phyloP scores from a whole-genome alignment of 2,888 invertebrate species.

The Invenusta paracnida region DNA sequence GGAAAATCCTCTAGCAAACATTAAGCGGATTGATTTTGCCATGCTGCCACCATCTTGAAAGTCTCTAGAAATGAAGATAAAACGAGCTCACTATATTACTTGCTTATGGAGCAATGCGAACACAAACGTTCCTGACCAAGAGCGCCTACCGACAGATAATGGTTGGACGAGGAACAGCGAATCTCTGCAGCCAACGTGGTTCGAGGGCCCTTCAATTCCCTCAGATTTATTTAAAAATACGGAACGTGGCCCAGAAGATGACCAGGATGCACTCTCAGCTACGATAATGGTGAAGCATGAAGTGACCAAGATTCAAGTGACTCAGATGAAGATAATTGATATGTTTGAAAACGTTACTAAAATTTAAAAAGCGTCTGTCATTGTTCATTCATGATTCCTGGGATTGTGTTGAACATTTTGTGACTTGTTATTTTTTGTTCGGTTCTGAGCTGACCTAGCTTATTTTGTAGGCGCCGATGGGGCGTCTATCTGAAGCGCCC shows the following conservation, averaged over 20 bases:
- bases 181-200: not conserved
- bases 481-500: not conserved
- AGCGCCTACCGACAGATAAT: not conserved
- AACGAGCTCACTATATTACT: conserved; percentile 33
- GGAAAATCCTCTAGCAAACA: conserved; percentile 40
- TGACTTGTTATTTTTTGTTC: not conserved
- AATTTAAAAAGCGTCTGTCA: too few species aligned
- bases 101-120: not conserved
- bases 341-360: not conserved
- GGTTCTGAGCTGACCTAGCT: conserved; percentile 18
- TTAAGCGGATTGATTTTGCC: conserved; percentile 40
- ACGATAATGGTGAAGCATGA: not conserved
- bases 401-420: conserved; percentile 22
- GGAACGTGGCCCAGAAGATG: not conserved
- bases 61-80: conserved; percentile 30
- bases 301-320: not conserved
- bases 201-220: not conserved
- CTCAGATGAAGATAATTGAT: not conserved
- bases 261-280: not conserved
- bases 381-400: too few species aligned
- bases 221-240: not conserved
- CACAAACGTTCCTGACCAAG: not conserved
- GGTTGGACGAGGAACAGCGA: not conserved
- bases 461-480: conserved; percentile 3
- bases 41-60: conserved; percentile 38